phyloP scores from a whole-genome alignment of 2,113 vertebrate genomes.

The Dinomys branickii region DNA sequence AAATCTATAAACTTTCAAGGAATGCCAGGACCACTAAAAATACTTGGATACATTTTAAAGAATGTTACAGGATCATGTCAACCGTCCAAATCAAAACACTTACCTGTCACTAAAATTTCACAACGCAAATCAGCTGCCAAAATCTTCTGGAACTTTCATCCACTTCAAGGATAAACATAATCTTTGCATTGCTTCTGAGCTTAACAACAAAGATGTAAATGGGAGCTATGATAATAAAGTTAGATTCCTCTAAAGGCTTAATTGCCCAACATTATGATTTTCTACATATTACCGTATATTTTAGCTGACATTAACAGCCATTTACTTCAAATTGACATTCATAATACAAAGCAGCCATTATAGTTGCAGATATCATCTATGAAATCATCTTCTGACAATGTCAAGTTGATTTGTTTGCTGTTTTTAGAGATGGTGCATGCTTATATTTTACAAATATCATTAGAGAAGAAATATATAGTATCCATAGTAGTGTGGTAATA shows the following conservation, averaged over 20 bases:
- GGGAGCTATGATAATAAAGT: slow-evolving; percentile 56
- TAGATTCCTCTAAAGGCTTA: slow-evolving; percentile 31
- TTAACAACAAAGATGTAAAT: slow-evolving; percentile 59
- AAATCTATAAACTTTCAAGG: slow-evolving; percentile 45
- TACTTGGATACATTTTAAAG: slow-evolving; percentile 58
- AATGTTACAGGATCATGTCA: slow-evolving; percentile 59
- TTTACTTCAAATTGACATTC: slow-evolving; percentile 49
- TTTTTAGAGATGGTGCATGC: not conserved
- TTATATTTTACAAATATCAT: slow-evolving; percentile 12
- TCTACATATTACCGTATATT: slow-evolving; percentile 25
- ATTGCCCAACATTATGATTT: slow-evolving; percentile 62
- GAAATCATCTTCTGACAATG: slow-evolving; percentile 31
- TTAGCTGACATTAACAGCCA: slow-evolving; percentile 41
- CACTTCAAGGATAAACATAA: slow-evolving; percentile 42
- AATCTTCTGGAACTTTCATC: slow-evolving; percentile 53
- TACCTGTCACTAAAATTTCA: slow-evolving; percentile 66
- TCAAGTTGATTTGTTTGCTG: not conserved
- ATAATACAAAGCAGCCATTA: slow-evolving; percentile 53
- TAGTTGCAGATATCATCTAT: not conserved
- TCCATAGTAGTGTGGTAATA: not conserved
- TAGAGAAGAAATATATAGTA: not conserved
- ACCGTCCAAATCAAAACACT: slow-evolving; percentile 67
- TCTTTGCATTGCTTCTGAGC: slow-evolving; percentile 13
- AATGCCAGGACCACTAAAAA: slow-evolving; percentile 56
- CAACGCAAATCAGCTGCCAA: slow-evolving; percentile 68